Evolutionary conservation across 2,113 vertebrate species (phyloP).

Genomic region (Bothrops jararaca): DNA sequence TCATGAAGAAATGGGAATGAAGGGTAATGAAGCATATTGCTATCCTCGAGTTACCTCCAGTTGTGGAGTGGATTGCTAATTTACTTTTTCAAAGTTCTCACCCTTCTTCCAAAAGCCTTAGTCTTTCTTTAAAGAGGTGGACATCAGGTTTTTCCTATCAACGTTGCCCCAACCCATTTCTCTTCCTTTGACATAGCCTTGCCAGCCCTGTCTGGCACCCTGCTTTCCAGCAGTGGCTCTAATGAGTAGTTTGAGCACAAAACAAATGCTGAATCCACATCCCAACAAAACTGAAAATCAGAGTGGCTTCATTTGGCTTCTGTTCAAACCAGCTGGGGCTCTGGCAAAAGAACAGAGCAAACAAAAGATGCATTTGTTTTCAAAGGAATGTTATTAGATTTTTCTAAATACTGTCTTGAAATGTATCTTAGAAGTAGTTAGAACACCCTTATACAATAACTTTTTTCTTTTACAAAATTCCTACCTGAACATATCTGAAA

Average conservation of each 20-base stretch:
- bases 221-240: slow-evolving; percentile 32
- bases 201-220: slow-evolving; percentile 58
- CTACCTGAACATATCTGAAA: neutral
- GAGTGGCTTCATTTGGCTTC: slow-evolving; percentile 28
- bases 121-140: slow-evolving; percentile 10
- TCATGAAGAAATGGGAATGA: neutral
- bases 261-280: slow-evolving; percentile 62
- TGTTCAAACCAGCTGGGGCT: slow-evolving; percentile 42
- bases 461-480: neutral
- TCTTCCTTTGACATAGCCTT: slow-evolving; percentile 51
- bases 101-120: slow-evolving; percentile 1
- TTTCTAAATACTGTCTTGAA: neutral
- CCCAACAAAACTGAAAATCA: slow-evolving; percentile 44
- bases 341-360: slow-evolving; percentile 29
- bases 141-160: neutral
- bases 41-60: neutral
- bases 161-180: neutral
- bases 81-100: slow-evolving; percentile 22
- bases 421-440: neutral
- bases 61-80: neutral
- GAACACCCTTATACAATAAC: neutral
- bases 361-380: slow-evolving; percentile 7
- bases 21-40: neutral
- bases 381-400: neutral
- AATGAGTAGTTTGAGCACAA: slow-evolving; percentile 38